phyloP scores from a whole-genome alignment of 2,888 invertebrate genomes.

The Operophtera brumata region DNA sequence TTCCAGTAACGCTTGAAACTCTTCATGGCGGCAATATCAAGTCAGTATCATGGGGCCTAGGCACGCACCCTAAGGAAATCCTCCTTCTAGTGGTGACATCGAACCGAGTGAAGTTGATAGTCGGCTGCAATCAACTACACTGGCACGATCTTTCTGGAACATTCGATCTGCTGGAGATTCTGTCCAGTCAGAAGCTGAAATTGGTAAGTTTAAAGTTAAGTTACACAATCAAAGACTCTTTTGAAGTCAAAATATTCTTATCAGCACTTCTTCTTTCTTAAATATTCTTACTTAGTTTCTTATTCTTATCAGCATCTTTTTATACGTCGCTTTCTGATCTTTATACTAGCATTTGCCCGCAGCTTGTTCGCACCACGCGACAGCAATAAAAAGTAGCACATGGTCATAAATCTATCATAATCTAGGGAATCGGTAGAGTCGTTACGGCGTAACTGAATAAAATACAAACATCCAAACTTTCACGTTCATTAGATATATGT shows the following conservation, averaged over 20 bases:
- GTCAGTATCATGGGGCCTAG: constrained; percentile 82
- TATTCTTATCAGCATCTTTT: background rate
- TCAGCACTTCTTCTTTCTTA: too few relatives aligned
- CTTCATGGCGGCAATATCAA: constrained; percentile 80
- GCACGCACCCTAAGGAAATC: constrained; percentile 75
- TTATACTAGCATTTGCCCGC: too few relatives aligned
- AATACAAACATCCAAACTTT: too few relatives aligned
- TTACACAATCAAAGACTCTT: background rate
- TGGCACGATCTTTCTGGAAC: constrained; percentile 81
- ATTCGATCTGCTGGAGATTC: constrained; percentile 79
- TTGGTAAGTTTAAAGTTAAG: constrained; percentile 71
- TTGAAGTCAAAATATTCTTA: background rate
- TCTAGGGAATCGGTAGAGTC: too few relatives aligned
- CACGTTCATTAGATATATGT: too few relatives aligned
- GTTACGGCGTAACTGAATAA: too few relatives aligned
- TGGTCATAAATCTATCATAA: too few relatives aligned
- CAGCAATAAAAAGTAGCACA: too few relatives aligned
- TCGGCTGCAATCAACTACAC: constrained; percentile 84
- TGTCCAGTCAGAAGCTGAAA: constrained; percentile 75
- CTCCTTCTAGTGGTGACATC: constrained; percentile 81
- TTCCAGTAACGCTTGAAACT: constrained; percentile 84
- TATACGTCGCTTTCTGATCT: background rate
- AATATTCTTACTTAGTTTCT: too few relatives aligned
- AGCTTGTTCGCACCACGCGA: too few relatives aligned
- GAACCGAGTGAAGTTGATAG: constrained; percentile 82